A percentile compares a stretch with the other conserved stretches of the same genome.
phyloP scores from a whole-genome alignment of 2,113 vertebrate species.

The Dryoscopus gambensis region DNA sequence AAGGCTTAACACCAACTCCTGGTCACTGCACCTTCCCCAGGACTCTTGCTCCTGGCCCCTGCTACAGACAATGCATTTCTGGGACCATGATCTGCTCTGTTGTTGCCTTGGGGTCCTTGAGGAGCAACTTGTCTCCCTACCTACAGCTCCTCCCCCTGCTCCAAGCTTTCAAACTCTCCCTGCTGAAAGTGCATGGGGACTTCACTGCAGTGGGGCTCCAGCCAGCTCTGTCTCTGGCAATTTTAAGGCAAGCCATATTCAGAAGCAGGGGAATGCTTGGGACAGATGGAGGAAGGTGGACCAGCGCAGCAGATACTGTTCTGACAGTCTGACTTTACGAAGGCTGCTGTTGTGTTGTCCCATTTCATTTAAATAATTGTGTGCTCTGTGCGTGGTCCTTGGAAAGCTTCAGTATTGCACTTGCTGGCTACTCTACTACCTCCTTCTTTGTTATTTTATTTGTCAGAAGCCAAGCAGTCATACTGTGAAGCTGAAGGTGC shows the following conservation, averaged over 20 bases:
- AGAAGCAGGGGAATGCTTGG: background rate
- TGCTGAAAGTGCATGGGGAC: background rate
- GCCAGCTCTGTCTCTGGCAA: background rate
- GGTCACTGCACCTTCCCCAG: background rate
- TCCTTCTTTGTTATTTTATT: background rate
- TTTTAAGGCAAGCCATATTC: background rate
- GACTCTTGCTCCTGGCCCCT: background rate
- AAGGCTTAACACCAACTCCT: background rate
- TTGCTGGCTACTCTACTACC: background rate
- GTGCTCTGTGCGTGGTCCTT: background rate
- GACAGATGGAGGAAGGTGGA: background rate
- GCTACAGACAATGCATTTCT: background rate
- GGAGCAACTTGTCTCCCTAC: background rate
- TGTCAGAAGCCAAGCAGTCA: background rate
- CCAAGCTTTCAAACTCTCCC: background rate
- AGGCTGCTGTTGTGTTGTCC: background rate
- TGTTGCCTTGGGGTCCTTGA: background rate
- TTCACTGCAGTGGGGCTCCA: background rate
- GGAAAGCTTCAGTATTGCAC: background rate
- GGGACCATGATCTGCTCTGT: background rate
- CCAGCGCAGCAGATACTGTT: rapidly evolving
- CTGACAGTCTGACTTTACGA: background rate
- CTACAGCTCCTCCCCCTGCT: background rate
- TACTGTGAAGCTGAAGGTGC: background rate
- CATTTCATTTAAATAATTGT: background rate